Evolutionary conservation across 37 sponge, comb jelly and placozoan genomes (phyloP).

Genomic region (Aplysina aerophoba): DNA sequence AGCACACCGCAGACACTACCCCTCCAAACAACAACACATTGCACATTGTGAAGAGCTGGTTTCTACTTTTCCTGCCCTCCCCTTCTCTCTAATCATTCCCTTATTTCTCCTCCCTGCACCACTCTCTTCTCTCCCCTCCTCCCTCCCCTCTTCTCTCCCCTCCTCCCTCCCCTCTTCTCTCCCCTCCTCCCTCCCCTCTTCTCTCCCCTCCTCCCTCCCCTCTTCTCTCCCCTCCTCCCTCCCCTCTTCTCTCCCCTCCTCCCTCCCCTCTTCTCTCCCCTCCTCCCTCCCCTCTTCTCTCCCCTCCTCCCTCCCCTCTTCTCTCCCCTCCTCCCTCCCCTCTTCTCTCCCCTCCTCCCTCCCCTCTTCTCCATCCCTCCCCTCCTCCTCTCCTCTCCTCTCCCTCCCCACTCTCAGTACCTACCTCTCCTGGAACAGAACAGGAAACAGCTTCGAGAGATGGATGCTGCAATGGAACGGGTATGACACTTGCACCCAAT

Average conservation of each 20-base stretch:
- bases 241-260: not conserved
- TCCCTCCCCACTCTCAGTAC: not conserved
- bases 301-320: not conserved
- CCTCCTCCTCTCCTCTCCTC: conserved; percentile 2
- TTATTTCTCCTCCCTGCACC: conserved; percentile 17
- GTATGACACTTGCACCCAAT: no score
- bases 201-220: no score
- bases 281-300: not conserved
- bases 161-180: not conserved
- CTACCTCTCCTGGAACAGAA: not conserved
- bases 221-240: not conserved
- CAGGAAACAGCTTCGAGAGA: no score
- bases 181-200: not conserved
- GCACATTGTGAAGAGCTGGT: no score
- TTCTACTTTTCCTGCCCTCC: no score
- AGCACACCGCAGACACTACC: no score
- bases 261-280: not conserved
- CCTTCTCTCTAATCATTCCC: not conserved
- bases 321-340: not conserved
- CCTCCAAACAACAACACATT: no score
- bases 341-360: not conserved
- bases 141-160: not conserved
- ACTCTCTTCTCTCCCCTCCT: not conserved
- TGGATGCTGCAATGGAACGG: no score
- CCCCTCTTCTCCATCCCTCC: not conserved